Evolutionary conservation across 2,888 invertebrate species (phyloP).

Genomic region (Aromia moschata): DNA sequence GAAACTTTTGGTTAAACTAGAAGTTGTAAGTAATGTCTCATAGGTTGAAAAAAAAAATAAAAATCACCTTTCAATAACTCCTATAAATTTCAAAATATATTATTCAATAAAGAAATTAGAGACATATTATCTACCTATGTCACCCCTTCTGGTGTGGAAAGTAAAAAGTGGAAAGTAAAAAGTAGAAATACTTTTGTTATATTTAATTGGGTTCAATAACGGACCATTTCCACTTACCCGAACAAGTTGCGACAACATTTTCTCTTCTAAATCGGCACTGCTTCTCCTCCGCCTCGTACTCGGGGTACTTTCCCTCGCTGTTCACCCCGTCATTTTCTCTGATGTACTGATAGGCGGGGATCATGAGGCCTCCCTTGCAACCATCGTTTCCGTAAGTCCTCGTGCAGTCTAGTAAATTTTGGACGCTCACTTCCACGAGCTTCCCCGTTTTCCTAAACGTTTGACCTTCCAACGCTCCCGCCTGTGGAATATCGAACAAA

Average conservation of each 20-base stretch:
- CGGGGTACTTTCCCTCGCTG: conserved; percentile 67
- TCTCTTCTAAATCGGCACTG: conserved; percentile 49
- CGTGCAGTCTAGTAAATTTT: conserved; percentile 68
- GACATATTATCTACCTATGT: no score
- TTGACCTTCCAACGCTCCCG: conserved; percentile 68
- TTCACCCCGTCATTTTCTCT: conserved; percentile 67
- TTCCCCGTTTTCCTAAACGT: conserved; percentile 65
- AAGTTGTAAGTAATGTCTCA: no score
- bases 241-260: conserved; percentile 46
- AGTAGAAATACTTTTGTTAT: no score
- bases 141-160: no score
- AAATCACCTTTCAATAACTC: no score
- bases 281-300: conserved; percentile 59
- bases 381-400: conserved; percentile 65
- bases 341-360: conserved; percentile 65
- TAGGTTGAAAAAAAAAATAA: no score
- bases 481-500: no score
- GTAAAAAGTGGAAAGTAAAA: no score
- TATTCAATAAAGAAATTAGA: no score
- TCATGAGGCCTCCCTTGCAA: conserved; percentile 67
- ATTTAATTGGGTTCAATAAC: no score
- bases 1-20: no score
- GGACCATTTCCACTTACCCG: conserved; percentile 46
- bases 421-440: conserved; percentile 66
- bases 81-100: no score